Evolutionary conservation across 2,797 vertebrate species (phyloP).

Genomic region (Myripristis murdjan): DNA sequence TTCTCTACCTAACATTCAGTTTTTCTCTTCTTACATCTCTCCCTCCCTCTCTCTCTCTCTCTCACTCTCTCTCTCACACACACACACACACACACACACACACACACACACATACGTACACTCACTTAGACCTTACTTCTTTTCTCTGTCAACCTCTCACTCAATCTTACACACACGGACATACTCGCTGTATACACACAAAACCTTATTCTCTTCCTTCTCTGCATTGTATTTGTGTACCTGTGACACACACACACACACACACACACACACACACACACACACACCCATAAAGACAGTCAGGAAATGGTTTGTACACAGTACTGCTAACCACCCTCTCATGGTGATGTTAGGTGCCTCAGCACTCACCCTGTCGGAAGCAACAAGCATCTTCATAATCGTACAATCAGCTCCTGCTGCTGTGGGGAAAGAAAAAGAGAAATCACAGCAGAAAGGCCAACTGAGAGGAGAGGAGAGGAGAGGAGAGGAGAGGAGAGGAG

Average conservation of each 20-base stretch:
- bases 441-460: slow-evolving; percentile 48
- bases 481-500: not conserved
- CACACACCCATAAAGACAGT: not conserved
- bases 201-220: not conserved
- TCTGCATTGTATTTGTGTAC: not conserved
- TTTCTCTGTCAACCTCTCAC: no score
- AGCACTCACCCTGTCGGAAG: not conserved
- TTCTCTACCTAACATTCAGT: no score
- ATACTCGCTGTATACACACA: no score
- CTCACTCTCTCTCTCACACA: not conserved
- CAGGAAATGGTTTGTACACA: not conserved
- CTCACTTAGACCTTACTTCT: no score
- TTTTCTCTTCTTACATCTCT: no score
- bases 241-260: not conserved
- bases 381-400: slow-evolving; percentile 13
- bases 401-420: slow-evolving; percentile 26
- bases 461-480: slow-evolving; percentile 2
- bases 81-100: slow-evolving; percentile 13
- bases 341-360: not conserved
- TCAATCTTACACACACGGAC: no score
- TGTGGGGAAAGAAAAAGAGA: slow-evolving; percentile 29
- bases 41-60: not conserved
- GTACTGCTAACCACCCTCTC: not conserved
- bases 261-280: slow-evolving; percentile 10
- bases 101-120: not conserved